Base-by-base conservation (phyloP, 2,113 vertebrate species). In the Scalopus aquaticus region DNA sequence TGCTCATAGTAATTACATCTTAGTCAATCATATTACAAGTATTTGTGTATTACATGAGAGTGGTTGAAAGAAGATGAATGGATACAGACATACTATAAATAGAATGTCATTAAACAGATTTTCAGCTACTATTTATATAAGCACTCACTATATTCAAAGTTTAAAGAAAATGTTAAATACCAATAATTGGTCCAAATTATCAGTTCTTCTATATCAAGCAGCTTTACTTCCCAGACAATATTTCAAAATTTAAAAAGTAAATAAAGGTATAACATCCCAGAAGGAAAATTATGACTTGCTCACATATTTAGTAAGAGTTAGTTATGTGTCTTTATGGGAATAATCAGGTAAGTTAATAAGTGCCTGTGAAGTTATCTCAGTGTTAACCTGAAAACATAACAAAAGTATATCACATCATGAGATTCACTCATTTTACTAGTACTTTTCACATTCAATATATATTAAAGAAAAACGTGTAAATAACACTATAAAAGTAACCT, bases 371-470 rank as follows among this genome's bases (percentile, higher is more conserved):
- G 54, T 65, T 90, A 82, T 19, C 42, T 76, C 56, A 86, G 44
- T 4, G 20, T 13, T 60, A 93, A 51, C 20, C 49, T 90, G 77
- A 96, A 95, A 90, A 91, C 22, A 64, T 22, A 56, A 56, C 20
- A 39, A 19, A 76, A 89, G 62, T 39, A n/a, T 16, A 80, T 62
- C 42, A 80, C 39, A 78, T 64, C 51, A 69, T 19, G 42, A 58
- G 35, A 30, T 37, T 72, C 39, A 88, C 30, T 69, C 49, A 73
- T 88, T 89, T 95, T 87, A 69, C 44, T 91, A 44, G 79, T 88
- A 54, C 6, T 93, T 82, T 54, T 76, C 67, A 39, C 8, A 79
- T 67, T 87, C 81, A 83, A 78, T 79, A 93, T 91, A 37, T 46
- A 74, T 58, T 88, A 32, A 62, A 60, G 46, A 88, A 87, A 86